Evolutionary conservation across 2,888 invertebrate genomes (phyloP).

Genomic region (Fragum whitleyi): DNA sequence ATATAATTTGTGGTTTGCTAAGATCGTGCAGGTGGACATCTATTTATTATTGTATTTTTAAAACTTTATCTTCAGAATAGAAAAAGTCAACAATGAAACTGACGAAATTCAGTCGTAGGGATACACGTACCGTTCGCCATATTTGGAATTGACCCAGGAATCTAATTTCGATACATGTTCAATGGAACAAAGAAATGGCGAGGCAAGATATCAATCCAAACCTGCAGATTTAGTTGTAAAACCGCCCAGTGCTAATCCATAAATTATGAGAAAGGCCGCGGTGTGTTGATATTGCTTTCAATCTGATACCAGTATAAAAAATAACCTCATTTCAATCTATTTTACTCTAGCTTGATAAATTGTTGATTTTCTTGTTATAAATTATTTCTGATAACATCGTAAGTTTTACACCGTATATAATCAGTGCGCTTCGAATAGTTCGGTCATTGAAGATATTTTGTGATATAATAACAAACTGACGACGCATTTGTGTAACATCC

Average conservation of each 20-base stretch:
- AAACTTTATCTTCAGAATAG: too few species aligned
- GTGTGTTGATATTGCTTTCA: neutral
- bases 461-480: too few species aligned
- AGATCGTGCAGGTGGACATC: too few species aligned
- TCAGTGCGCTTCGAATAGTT: too few species aligned
- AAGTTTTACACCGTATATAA: too few species aligned
- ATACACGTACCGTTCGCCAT: too few species aligned
- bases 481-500: too few species aligned
- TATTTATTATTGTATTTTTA: too few species aligned
- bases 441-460: too few species aligned
- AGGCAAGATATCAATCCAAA: neutral
- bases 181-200: conserved; percentile 1
- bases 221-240: neutral
- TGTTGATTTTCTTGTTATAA: neutral
- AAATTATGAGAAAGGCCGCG: neutral
- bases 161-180: neutral
- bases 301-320: neutral
- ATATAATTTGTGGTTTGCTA: too few species aligned
- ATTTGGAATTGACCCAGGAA: neutral
- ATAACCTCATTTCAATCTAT: neutral
- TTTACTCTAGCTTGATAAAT: neutral
- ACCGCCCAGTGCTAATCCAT: conserved; percentile 1
- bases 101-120: too few species aligned
- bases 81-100: too few species aligned
- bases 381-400: neutral